phyloP scores from a whole-genome alignment of 2,797 vertebrate genomes.

The Platalea minor region DNA sequence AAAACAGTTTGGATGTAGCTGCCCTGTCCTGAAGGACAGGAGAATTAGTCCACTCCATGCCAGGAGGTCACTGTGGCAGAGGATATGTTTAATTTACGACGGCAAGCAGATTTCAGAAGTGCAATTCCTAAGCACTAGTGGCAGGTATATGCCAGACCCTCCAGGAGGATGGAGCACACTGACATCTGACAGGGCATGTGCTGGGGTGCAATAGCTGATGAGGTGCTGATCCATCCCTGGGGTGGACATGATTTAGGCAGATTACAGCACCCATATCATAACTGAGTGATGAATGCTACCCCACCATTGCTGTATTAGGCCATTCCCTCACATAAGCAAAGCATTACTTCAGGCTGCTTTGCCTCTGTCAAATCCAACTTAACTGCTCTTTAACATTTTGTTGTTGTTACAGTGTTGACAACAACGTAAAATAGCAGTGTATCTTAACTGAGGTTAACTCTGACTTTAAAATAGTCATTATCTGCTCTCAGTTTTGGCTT shows the following conservation, averaged over 20 bases:
- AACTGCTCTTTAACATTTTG: not conserved
- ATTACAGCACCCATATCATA: not conserved
- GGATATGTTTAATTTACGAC: not conserved
- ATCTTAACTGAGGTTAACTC: not conserved
- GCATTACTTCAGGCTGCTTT: not conserved
- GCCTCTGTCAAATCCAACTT: not conserved
- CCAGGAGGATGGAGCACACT: not conserved
- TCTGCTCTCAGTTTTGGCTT: not conserved
- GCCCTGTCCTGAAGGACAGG: not conserved
- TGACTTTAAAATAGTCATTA: not conserved
- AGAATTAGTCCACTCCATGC: not conserved
- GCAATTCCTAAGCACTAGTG: not conserved
- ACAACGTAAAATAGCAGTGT: not conserved
- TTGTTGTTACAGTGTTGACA: not conserved
- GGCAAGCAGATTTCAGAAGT: not conserved
- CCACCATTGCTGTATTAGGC: not conserved
- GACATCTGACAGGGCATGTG: fast-evolving
- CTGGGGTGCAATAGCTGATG: not conserved
- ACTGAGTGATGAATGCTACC: not conserved
- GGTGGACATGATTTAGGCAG: not conserved
- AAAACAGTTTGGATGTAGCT: not conserved
- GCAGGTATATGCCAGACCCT: not conserved
- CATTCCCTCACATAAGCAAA: not conserved
- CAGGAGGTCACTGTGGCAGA: not conserved
- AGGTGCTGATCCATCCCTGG: not conserved